Conservation (phyloP, 1,140 invertebrate genomes). For the Camponotus floridanus region DNA sequence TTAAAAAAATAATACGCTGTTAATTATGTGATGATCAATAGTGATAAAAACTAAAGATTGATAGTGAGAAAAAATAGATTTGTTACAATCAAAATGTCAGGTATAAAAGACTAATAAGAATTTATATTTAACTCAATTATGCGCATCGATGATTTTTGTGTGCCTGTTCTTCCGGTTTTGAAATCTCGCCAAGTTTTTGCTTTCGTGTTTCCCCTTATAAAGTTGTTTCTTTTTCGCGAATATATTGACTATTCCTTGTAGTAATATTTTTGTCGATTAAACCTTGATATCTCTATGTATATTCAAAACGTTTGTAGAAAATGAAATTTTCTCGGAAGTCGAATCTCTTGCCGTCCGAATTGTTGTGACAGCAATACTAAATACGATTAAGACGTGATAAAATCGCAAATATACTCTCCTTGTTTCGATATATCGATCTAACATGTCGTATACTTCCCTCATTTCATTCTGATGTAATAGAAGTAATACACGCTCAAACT, state of each 20-base stretch:
- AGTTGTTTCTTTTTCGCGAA: neutral
- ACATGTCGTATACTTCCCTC: neutral
- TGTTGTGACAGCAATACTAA: conserved; percentile 39
- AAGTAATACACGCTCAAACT: neutral
- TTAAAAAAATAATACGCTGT: no score
- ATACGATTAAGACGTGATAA: neutral
- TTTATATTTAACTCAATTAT: conserved; percentile 9
- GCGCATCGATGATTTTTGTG: conserved; percentile 8
- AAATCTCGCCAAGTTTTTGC: conserved; percentile 14
- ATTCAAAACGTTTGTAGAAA: neutral
- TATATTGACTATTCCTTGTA: neutral
- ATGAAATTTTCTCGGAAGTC: neutral
- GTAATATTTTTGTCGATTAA: conserved; percentile 20
- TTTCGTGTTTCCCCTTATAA: neutral
- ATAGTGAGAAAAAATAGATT: conserved; percentile 5
- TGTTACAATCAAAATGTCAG: neutral
- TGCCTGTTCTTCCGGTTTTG: conserved; percentile 35
- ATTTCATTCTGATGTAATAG: neutral
- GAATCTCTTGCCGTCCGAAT: neutral
- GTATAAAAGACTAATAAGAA: no score
- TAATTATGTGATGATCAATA: no score
- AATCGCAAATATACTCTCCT: neutral
- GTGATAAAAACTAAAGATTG: neutral
- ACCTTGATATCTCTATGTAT: neutral
- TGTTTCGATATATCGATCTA: neutral